phyloP scores from a whole-genome alignment of 2,113 vertebrate genomes.

The Erinaceus europaeus region DNA sequence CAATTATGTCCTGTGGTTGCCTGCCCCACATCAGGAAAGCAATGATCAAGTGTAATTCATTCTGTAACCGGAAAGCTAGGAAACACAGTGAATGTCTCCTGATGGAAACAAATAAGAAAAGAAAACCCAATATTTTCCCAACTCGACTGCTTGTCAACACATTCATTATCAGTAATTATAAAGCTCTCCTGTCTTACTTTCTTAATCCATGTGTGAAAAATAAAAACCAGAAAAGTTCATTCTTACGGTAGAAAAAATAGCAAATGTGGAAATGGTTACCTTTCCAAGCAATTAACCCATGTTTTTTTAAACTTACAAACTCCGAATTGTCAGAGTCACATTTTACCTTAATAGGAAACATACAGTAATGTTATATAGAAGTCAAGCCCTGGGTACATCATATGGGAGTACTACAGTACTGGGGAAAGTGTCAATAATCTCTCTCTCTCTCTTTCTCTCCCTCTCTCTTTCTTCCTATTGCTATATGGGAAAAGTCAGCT shows the following conservation, averaged over 20 bases:
- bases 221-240: background rate
- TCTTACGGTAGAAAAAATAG: slow-evolving; percentile 12
- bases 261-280: background rate
- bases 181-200: background rate
- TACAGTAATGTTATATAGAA: background rate
- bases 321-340: background rate
- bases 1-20: background rate
- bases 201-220: background rate
- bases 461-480: too few relatives aligned
- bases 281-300: background rate
- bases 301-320: slow-evolving; percentile 15
- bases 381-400: too few relatives aligned
- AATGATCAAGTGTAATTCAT: background rate
- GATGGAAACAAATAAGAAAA: background rate
- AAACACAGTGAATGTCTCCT: background rate
- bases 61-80: background rate
- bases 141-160: background rate
- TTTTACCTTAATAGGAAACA: background rate
- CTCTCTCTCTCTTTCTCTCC: too few relatives aligned
- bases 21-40: background rate
- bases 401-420: too few relatives aligned
- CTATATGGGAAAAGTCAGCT: too few relatives aligned
- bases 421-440: too few relatives aligned
- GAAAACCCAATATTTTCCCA: background rate
- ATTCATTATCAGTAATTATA: slow-evolving; percentile 1